Base-by-base conservation (phyloP, 2,888 invertebrate genomes). In the Syrista parreyssii region DNA sequence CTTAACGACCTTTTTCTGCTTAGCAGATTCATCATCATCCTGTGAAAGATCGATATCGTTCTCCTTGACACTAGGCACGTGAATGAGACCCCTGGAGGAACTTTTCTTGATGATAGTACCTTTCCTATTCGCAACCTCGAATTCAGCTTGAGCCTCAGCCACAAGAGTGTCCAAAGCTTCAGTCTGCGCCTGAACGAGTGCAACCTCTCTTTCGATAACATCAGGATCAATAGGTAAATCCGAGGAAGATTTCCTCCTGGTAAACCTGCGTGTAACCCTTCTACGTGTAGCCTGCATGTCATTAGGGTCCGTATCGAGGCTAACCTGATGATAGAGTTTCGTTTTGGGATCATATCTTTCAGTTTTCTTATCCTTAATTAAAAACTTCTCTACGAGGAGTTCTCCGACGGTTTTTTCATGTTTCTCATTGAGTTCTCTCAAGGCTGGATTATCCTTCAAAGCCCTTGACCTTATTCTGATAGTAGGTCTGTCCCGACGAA, bases 341-440 rank as follows among this genome's bases (percentile, higher is more conserved):
- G 83, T 71, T 55, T 55, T 55, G 23, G 55, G 55, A 55, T 55
- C 55, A 2, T 55, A 55, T 55, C 55, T 55, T 55, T 55, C 55
- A 31, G 71, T 12, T 33, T 33, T 71, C 86, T 93, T 92, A 86
- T 95, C 94, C 85, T 93, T 94, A 35, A 96, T 94, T 72, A 94
- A 91, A 88, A 95, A 95, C 88, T 96, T 96, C 90, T 97, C 96
- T 32, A 96, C 93, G 77, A 97, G 92, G 83, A 95, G 92, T 82
- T 96, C 96, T 0, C 96, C 96, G 1, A 95, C 93, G 0, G 95
- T 93, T 88, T 95, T 95, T 87, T 94, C 94, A 35, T 90, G 91
- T 75, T 91, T 94, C 91, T 92, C 92, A 90, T 89, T 92, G 80
- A 91, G 89, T 76, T 91, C 83, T 33, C 91, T 84, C 79, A 91